Conservation (phyloP, 2,113 vertebrate genomes). For the Phrynosoma blainvillii region DNA sequence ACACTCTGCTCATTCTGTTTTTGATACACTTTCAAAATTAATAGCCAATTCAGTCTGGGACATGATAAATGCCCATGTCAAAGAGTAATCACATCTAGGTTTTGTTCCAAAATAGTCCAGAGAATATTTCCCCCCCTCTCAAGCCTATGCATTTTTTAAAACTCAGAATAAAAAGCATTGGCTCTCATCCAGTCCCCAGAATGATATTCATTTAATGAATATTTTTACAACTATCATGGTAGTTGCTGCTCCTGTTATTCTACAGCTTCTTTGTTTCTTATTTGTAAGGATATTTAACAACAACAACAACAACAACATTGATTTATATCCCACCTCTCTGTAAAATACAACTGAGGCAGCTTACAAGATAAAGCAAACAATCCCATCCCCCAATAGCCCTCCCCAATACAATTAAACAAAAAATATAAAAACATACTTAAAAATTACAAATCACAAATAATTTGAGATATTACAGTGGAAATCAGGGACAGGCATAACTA, state of each 20-base stretch:
- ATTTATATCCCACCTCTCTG: no score
- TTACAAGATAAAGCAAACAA: no score
- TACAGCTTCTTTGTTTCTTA: constrained; percentile 46
- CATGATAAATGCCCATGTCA: constrained; percentile 68
- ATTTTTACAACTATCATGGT: constrained; percentile 60
- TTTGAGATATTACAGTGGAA: no score
- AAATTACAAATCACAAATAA: no score
- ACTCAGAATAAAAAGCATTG: constrained; percentile 69
- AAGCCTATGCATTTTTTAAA: constrained; percentile 72
- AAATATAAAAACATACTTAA: no score
- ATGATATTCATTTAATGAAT: constrained; percentile 70
- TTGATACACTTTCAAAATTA: constrained; percentile 66
- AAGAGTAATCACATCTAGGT: constrained; percentile 62
- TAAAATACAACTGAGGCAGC: no score
- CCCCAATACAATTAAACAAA: no score
- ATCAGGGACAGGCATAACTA: no score
- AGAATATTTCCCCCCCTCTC: constrained; percentile 26
- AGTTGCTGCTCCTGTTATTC: constrained; percentile 56
- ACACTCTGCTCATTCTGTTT: constrained; percentile 42
- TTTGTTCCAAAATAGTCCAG: constrained; percentile 69
- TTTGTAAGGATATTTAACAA: constrained; percentile 2
- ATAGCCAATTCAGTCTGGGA: constrained; percentile 61
- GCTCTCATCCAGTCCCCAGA: constrained; percentile 73
- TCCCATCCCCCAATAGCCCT: no score
- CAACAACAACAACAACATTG: no score